These are phyloP conservation scores for Stenopsyche tienmushanensis DNA, from an alignment of 1,140 invertebrate species.

Conservation along the genomic window DNA sequence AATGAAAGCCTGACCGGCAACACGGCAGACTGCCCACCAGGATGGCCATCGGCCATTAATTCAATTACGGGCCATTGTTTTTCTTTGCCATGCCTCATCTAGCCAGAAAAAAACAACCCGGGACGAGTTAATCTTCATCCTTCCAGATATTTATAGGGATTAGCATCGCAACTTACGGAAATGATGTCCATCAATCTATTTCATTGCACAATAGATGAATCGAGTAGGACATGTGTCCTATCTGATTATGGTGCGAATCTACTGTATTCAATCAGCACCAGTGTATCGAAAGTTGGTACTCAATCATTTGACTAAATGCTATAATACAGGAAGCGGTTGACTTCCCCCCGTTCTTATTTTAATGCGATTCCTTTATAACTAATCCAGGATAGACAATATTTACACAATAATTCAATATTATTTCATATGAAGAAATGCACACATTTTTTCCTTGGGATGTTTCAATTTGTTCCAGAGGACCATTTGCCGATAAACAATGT, in stretches of 20 bases:
- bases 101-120: not conserved
- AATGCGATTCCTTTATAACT: not conserved
- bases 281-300: not conserved
- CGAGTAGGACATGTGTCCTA: too few species aligned
- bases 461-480: not conserved
- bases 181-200: conserved; percentile 7
- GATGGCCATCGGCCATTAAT: conserved; percentile 25
- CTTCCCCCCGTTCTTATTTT: not conserved
- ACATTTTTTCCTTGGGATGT: too few species aligned
- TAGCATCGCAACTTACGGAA: not conserved
- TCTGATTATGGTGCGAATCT: too few species aligned
- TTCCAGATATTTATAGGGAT: too few species aligned
- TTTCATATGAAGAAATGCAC: too few species aligned
- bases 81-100: conserved; percentile 5
- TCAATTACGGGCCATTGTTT: conserved; percentile 28
- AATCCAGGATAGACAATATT: too few species aligned
- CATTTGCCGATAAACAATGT: conserved; percentile 1
- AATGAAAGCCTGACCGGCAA: conserved; percentile 23
- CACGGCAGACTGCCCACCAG: conserved; percentile 29
- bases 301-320: conserved; percentile 1
- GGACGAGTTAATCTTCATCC: too few species aligned
- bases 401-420: too few species aligned
- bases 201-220: not conserved
- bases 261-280: not conserved
- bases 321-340: conserved; percentile 4